Evolutionary conservation across 2,888 invertebrate genomes (phyloP), one percentile per base, ranked within the genome.

Genomic region (Caenorhabditis angaria): DNA sequence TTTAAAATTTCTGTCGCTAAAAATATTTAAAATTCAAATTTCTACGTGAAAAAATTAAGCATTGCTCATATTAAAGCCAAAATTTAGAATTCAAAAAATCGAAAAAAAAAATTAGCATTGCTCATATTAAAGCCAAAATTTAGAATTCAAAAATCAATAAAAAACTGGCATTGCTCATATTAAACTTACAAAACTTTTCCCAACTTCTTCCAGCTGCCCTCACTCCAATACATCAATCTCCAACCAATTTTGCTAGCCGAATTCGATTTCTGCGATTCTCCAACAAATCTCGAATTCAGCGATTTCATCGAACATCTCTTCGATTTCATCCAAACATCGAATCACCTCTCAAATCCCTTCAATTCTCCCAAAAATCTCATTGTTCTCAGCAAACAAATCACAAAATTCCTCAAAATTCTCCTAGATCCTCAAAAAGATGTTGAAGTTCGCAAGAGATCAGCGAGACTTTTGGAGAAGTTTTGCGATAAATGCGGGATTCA

Each of bases 181-280:
- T 5, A 14, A 55, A 18, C 6, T 20, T 10, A 32, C 32, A 5
- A 32, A 8, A 32, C 5, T 32, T 32, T 8, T 32, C 32, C 5
- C 32, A 8, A 32, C 10, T 32, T 32, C 10, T 32, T 32, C 32
- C 63, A 68, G 63, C 27, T 63, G 12, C 61, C 60, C 20, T 32
- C 41, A 0, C 54, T 64, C 29, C 27, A 18, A 24, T 65, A 64
- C 57, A 5, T 8, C 10, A 61, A 28, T 14, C 18, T 64, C 0
- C 53, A 25, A 0, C 64, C 64, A 8, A 20, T 70, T 10, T 61
- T 70, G 22, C 64, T 70, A 64, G 41, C 27, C 61, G 28, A 56
- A 56, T 18, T 20, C 25, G 14, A 55, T 64, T 54, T 64, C 64
- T 4, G n/a, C 12, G 60, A 65, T 22, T 20, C 48, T 51, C 61